Base-by-base conservation (phyloP, 2,888 invertebrate species). In the Boloria euphrosyne region DNA sequence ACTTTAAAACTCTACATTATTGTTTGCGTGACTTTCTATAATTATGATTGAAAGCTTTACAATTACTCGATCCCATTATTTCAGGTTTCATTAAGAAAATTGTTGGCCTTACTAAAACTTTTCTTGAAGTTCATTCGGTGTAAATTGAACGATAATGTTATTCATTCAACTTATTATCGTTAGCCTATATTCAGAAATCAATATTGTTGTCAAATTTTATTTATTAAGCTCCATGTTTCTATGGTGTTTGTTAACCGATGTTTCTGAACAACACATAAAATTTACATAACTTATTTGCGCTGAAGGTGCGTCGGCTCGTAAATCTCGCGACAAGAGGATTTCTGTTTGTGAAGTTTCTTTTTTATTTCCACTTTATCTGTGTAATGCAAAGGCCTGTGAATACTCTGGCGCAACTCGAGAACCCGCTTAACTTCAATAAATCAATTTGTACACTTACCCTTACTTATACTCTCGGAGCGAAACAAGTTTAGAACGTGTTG, bases 271-370 rank as follows among this genome's bases (percentile, higher is more conserved):
- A 78, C 81, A 85, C 83, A 86, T 86, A 87, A 85, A 87, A 90
- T 91, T 90, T 90, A 85, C 90, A 90, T 89, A 89, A 87, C 81
- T 87, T 87, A 85, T 87, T 87, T 86, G 81, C 80, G 81, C 81
- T 76, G 85, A 84, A 87, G 88, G 89, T 90, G 88, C 87, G 89
- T 87, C 84, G 79, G 80, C 86, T 89, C 90, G 90, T 91, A 91
- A 91, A 91, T 91, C 90, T 90, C 82, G 83, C 87, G 87, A 89
- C 89, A 86, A 90, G 89, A 84, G 90, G 90, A 90, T 90, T 89
- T 89, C 87, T 91, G 89, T 90, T 90, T 87, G 89, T 87, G 88
- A 92, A 90, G 85, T 91, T 90, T 85, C 87, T 87, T 90, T 90
- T 91, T 90, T 90, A 90, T 89, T 90, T 89, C 81, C 86, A 85